Percentiles rank a stretch among this genome's conserved stretches.
Evolutionary conservation across 2,113 vertebrate species (phyloP).

Genomic region (Burhinus oedicnemus): DNA sequence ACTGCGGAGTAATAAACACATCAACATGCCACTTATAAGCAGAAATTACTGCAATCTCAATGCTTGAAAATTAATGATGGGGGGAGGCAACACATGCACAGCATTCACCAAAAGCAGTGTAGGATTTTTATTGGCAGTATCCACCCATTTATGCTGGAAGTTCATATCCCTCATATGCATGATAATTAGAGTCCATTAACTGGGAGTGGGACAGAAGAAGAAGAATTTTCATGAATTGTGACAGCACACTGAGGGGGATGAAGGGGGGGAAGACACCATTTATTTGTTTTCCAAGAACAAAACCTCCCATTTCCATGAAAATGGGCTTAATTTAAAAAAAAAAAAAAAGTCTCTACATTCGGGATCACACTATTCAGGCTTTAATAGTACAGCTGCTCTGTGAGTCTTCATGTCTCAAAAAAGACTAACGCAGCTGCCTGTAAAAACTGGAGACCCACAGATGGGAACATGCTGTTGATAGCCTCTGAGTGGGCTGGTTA

Average conservation of each 20-base stretch:
- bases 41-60: conserved; percentile 8
- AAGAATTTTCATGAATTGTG: neutral
- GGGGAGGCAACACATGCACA: neutral
- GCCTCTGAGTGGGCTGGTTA: neutral
- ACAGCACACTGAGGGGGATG: neutral
- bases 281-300: neutral
- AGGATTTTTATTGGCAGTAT: conserved; percentile 17
- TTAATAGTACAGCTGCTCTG: neutral
- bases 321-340: neutral
- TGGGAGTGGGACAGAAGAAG: neutral
- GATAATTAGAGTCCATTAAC: conserved; percentile 38
- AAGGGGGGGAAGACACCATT: neutral
- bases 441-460: neutral
- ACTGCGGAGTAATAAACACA: neutral
- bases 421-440: neutral
- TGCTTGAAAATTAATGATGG: conserved; percentile 5
- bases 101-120: neutral
- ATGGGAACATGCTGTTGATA: neutral
- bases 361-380: neutral
- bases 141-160: neutral
- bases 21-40: neutral
- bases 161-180: neutral
- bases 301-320: conserved; percentile 15
- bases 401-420: conserved; percentile 2
- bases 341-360: neutral